Conservation (phyloP, 2,113 vertebrate genomes). For the Struthidea cinerea region DNA sequence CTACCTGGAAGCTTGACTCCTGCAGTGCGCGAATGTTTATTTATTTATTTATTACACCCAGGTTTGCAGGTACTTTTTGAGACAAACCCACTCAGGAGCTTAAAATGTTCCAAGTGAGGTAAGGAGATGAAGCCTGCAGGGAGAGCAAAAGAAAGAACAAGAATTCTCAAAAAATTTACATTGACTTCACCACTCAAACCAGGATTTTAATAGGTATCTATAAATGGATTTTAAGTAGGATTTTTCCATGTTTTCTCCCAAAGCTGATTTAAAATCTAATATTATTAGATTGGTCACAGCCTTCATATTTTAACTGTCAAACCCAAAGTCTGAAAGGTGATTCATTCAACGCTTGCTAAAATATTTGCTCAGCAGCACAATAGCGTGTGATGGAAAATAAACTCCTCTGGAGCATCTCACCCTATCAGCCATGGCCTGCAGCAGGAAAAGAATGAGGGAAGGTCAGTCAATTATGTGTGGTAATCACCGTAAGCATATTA, state of each 20-base stretch:
- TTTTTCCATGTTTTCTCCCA: conserved; percentile 62
- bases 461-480: conserved; percentile 96
- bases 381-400: conserved; percentile 88
- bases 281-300: conserved; percentile 74
- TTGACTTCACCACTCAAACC: conserved; percentile 23
- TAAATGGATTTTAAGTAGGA: conserved; percentile 58
- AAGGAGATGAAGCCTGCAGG: background rate
- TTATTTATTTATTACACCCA: background rate
- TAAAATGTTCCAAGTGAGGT: background rate
- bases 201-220: conserved; percentile 54
- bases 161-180: conserved; percentile 2
- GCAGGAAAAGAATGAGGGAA: conserved; percentile 86
- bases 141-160: background rate
- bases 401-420: conserved; percentile 79
- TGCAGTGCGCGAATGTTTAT: background rate
- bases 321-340: conserved; percentile 76
- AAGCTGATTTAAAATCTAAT: conserved; percentile 75
- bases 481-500: conserved; percentile 95
- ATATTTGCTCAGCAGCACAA: conserved; percentile 92
- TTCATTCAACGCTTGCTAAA: conserved; percentile 93
- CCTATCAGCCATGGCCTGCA: conserved; percentile 85
- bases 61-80: conserved; percentile 12
- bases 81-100: background rate
- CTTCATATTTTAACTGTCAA: conserved; percentile 79
- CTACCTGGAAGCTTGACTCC: background rate